phyloP scores from a whole-genome alignment of 2,888 invertebrate species.

The Torymus auratus region DNA sequence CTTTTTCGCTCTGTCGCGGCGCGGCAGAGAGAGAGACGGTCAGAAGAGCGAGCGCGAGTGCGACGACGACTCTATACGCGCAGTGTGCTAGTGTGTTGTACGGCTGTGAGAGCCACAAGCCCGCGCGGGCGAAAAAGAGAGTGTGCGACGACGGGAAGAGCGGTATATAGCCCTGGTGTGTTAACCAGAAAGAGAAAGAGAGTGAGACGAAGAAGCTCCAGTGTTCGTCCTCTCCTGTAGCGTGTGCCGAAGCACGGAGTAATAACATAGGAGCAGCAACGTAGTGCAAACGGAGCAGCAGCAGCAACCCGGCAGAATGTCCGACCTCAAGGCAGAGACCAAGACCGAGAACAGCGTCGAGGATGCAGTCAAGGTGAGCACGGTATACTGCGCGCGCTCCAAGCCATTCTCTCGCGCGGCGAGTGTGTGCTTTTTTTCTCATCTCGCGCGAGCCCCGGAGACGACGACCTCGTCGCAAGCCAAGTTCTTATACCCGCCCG shows the following conservation, averaged over 20 bases:
- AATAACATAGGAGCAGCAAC: too few species aligned
- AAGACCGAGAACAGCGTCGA: slow-evolving; percentile 76
- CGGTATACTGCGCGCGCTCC: too few species aligned
- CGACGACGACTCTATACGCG: too few species aligned
- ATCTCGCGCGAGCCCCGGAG: too few species aligned
- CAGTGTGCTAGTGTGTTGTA: not conserved
- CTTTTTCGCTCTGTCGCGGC: slow-evolving; percentile 24
- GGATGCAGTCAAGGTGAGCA: slow-evolving; percentile 74
- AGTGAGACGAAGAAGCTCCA: not conserved
- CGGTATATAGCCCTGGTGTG: slow-evolving; percentile 3
- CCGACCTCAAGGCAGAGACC: slow-evolving; percentile 74
- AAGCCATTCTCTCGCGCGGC: too few species aligned
- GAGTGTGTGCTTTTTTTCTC: too few species aligned
- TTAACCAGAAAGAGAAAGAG: slow-evolving; percentile 27
- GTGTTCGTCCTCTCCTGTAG: too few species aligned
- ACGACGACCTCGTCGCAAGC: not conserved
- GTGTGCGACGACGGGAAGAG: slow-evolving; percentile 1
- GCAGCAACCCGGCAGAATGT: slow-evolving; percentile 68
- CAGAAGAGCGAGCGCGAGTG: not conserved
- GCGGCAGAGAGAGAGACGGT: too few species aligned
- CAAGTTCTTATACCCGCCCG: slow-evolving; percentile 2
- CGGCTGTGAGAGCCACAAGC: slow-evolving; percentile 34
- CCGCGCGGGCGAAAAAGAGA: slow-evolving; percentile 66
- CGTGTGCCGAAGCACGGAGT: too few species aligned
- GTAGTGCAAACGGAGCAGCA: not conserved